Percentiles rank a stretch among this genome's conserved stretches.
Evolutionary conservation across 2,888 invertebrate genomes (phyloP).

Genomic region (Melieria crassipennis): DNA sequence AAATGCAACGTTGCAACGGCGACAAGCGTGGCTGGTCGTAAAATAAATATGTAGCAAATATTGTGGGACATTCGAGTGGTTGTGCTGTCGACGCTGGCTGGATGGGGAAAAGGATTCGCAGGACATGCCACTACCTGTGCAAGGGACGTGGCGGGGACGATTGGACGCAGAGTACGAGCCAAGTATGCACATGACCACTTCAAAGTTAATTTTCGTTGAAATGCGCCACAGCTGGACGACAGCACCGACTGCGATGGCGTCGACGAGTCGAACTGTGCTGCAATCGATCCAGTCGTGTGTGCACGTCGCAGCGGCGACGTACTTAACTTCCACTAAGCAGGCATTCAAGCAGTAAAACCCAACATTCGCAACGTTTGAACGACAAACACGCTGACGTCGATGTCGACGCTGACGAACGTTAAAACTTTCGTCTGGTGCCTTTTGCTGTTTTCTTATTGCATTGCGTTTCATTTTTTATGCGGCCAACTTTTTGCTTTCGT

Average conservation of each 20-base stretch:
- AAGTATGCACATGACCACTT: conserved; percentile 42
- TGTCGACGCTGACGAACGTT: conserved; percentile 52
- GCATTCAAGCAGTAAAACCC: conserved; percentile 29
- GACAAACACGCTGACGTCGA: too few relatives aligned
- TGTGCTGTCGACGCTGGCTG: neutral
- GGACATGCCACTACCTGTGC: neutral
- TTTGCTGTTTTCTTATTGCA: conserved; percentile 30
- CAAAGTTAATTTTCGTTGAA: conserved; percentile 45
- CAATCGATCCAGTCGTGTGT: neutral
- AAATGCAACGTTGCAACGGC: neutral
- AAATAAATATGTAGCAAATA: neutral
- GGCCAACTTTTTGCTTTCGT: too few relatives aligned
- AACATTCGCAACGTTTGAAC: conserved; percentile 11
- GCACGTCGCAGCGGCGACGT: neutral
- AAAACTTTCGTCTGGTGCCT: conserved; percentile 51
- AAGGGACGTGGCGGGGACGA: conserved; percentile 3
- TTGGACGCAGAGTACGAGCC: neutral
- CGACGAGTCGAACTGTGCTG: neutral
- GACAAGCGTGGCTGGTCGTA: neutral
- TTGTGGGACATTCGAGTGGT: neutral
- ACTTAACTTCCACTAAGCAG: conserved; percentile 24
- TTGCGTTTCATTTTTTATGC: conserved; percentile 17
- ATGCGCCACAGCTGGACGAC: conserved; percentile 20
- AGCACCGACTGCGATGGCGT: neutral
- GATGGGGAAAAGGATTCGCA: too few relatives aligned